Base-by-base conservation (phyloP, 2,113 vertebrate species). In the Thunnus thynnus region DNA sequence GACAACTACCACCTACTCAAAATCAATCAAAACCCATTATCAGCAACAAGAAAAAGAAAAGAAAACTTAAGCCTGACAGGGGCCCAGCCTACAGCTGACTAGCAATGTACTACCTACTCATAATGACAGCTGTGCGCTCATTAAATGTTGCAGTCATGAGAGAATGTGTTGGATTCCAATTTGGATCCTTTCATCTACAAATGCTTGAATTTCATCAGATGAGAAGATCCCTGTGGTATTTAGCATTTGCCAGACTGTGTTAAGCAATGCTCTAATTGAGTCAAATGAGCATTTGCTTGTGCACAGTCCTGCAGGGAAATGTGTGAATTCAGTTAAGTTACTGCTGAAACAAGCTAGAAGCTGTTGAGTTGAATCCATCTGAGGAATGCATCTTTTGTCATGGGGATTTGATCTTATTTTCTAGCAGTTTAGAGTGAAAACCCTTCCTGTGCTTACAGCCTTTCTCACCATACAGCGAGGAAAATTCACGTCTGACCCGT, bases 221-320 rank as follows among this genome's bases (percentile, higher is more conserved):
- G 55, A 30, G 46, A 61, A 13, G 27, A 13, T 54, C 58, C 72
- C 72, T 54, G 72, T 13, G n/a, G 30, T 22, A 1, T 62, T 27
- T 3, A 6, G 30, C 8, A 13, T 27, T 41, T 41, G 41, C 3
- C 80, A 62, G 48, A 17, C 30, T 41, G 54, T 36, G 14, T 68
- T 27, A 60, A 64, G 44, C 20, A 16, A 60, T 44, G 6, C 30
- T 71, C 2, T 57, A 57, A 48, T 57, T 13, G 27, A 58, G 16
- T 57, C 63, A 46, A 79, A 70, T 20, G 13, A 52, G 69, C 22
- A 14, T 50, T 46, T 48, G 48, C 63, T 78, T 83, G 25, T 62
- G 20, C 48, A 32, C 32, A 30, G 18, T 67, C 32, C 63, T 64
- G 58, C n/a, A 41, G 52, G 57, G 58, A 75, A 13, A 4, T 18